phyloP scores from a whole-genome alignment of 2,113 vertebrate genomes.

The Nycticorax nycticorax region DNA sequence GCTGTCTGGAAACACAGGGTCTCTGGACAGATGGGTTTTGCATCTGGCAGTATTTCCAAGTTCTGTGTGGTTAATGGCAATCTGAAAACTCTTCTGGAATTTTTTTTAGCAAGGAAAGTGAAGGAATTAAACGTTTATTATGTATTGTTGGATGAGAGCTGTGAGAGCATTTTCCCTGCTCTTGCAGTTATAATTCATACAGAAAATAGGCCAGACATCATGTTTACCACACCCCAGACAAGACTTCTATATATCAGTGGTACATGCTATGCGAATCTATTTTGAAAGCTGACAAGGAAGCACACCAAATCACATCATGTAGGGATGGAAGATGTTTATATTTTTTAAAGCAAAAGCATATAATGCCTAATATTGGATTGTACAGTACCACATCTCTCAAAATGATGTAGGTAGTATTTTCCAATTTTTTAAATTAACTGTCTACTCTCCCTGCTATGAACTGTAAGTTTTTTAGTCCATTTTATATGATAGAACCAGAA shows the following conservation, averaged over 20 bases:
- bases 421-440: background rate
- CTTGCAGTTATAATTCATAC: background rate
- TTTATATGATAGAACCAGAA: background rate
- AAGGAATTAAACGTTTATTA: background rate
- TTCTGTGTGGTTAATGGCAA: background rate
- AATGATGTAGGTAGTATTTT: background rate
- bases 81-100: background rate
- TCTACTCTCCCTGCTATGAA: background rate
- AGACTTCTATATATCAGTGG: background rate
- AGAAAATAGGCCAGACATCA: background rate
- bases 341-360: constrained; percentile 10
- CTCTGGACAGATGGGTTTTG: background rate
- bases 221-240: background rate
- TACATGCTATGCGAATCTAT: background rate
- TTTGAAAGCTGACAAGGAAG: background rate
- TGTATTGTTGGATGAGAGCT: background rate
- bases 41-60: background rate
- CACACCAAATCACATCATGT: background rate
- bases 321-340: background rate
- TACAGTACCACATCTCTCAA: background rate
- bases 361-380: background rate
- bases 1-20: background rate
- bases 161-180: background rate
- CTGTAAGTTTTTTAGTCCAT: background rate
- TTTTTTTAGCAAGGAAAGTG: background rate